Evolutionary conservation across 2,113 vertebrate genomes (phyloP).

Genomic region (Ranitomeya variabilis): DNA sequence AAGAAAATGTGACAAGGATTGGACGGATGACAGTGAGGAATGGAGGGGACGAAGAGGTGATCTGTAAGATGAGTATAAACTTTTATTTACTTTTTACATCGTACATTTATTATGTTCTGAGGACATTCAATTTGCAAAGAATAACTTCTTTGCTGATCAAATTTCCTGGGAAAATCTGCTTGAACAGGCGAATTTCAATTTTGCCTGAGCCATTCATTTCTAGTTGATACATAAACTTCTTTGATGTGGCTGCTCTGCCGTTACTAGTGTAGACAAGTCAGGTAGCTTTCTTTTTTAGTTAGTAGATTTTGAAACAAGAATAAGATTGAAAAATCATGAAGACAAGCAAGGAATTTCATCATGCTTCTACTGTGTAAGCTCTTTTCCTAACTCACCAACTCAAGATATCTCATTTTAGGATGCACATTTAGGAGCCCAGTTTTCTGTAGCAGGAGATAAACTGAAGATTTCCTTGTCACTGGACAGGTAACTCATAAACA

Average conservation of each 20-base stretch:
- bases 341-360: neutral
- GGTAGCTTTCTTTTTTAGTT: neutral
- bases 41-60: too few species aligned
- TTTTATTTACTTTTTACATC: too few species aligned
- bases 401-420: conserved; percentile 55
- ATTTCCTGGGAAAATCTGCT: too few species aligned
- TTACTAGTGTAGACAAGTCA: neutral
- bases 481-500: conserved; percentile 63
- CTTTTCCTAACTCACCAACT: neutral
- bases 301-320: neutral
- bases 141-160: too few species aligned
- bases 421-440: conserved; percentile 62
- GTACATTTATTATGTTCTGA: too few species aligned
- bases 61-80: too few species aligned
- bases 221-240: neutral
- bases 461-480: conserved; percentile 64
- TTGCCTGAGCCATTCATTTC: neutral
- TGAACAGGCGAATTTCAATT: too few species aligned
- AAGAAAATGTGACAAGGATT: too few species aligned
- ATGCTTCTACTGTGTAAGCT: neutral
- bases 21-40: too few species aligned
- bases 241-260: neutral
- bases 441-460: conserved; percentile 65
- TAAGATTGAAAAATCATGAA: neutral
- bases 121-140: too few species aligned